Evolutionary conservation across 1,140 invertebrate species (phyloP).

Genomic region (Heliconius himera): DNA sequence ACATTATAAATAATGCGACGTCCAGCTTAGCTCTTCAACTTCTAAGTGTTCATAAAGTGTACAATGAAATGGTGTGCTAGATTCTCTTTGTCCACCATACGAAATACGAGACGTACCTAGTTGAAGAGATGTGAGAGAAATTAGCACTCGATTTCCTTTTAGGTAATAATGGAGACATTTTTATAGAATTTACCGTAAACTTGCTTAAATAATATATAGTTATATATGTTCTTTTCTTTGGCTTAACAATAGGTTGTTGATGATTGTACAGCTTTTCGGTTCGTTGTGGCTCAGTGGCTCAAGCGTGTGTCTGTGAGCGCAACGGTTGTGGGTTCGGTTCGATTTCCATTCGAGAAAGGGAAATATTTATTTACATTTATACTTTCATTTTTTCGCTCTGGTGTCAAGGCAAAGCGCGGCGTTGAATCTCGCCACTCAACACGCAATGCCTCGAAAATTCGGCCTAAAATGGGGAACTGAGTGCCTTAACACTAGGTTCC

Average conservation of each 20-base stretch:
- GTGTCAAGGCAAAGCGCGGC: no score
- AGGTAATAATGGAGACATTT: not conserved
- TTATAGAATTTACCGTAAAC: not conserved
- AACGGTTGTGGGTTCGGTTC: no score
- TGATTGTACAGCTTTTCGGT: slow-evolving; percentile 19
- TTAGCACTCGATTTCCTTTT: not conserved
- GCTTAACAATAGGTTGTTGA: not conserved
- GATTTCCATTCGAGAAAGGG: no score
- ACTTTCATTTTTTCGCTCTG: no score
- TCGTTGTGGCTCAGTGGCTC: not conserved
- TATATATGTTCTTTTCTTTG: not conserved
- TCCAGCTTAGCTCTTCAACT: not conserved
- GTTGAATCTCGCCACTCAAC: no score
- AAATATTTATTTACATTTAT: no score
- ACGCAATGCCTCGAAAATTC: no score
- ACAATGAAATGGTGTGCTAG: not conserved
- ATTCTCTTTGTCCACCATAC: slow-evolving; percentile 10
- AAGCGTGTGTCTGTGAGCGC: no score
- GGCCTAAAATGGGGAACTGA: no score
- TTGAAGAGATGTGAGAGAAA: not conserved
- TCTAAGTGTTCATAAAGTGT: not conserved
- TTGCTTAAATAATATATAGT: not conserved
- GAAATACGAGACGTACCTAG: slow-evolving; percentile 2
- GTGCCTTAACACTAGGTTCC: not conserved
- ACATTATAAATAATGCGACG: not conserved